Conservation (phyloP, 2,888 invertebrate genomes). For the Ganaspis brasiliensis region DNA sequence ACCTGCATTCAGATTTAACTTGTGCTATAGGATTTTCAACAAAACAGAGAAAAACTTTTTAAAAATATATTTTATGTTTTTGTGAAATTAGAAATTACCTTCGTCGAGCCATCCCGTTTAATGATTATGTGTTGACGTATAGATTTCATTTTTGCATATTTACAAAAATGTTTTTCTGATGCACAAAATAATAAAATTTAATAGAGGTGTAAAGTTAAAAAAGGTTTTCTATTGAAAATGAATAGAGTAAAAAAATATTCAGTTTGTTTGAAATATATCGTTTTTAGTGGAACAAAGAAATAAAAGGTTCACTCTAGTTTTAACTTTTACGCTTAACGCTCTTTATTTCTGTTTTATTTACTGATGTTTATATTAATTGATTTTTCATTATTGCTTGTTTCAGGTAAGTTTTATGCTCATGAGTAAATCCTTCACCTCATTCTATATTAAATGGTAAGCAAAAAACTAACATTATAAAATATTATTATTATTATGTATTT, state of each 20-base stretch:
- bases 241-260: slow-evolving; percentile 14
- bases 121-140: neutral
- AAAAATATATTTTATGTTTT: neutral
- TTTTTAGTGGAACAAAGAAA: neutral
- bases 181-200: neutral
- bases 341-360: neutral
- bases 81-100: neutral
- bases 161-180: neutral
- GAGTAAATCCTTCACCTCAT: slow-evolving; percentile 3
- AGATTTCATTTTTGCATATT: neutral
- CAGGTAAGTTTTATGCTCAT: slow-evolving; percentile 19
- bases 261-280: slow-evolving; percentile 10
- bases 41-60: neutral
- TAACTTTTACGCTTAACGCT: neutral
- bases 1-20: neutral
- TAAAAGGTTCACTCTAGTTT: neutral
- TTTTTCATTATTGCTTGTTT: neutral
- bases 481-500: too few species aligned
- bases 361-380: neutral
- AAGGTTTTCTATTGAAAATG: slow-evolving; percentile 31
- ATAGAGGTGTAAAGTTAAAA: slow-evolving; percentile 12
- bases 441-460: neutral
- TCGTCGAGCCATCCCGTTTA: neutral
- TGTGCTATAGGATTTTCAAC: neutral
- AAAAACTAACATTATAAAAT: neutral